Conservation (phyloP, 2,113 vertebrate species). For the Ginglymostoma cirratum region DNA sequence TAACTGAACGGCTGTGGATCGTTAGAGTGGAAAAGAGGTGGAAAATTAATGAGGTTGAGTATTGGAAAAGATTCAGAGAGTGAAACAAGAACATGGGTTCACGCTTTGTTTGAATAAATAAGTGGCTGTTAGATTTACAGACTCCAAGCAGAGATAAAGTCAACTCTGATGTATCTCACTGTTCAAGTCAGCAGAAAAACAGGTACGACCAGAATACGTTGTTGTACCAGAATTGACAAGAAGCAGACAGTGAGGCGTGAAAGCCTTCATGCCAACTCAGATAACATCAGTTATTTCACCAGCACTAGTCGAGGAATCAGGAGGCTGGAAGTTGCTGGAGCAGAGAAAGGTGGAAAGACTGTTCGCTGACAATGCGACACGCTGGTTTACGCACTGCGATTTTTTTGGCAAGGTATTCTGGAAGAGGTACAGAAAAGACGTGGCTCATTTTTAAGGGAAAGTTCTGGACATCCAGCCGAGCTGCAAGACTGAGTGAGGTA, state of each 20-base stretch:
- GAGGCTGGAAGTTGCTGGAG: background rate
- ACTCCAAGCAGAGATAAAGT: background rate
- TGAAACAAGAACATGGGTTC: background rate
- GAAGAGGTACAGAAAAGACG: background rate
- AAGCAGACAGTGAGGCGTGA: background rate
- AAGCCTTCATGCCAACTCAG: background rate
- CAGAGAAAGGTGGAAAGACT: background rate
- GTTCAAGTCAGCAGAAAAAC: background rate
- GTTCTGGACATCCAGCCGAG: background rate
- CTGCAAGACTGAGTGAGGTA: background rate
- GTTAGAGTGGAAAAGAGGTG: background rate
- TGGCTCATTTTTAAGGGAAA: no score
- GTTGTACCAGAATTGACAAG: background rate
- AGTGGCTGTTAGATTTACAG: background rate
- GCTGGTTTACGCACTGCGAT: background rate
- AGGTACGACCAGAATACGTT: background rate
- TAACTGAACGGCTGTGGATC: background rate
- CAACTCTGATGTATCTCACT: background rate
- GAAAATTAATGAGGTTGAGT: background rate
- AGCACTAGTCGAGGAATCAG: background rate
- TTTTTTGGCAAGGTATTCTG: no score
- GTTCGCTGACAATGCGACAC: background rate
- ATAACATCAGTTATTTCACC: background rate
- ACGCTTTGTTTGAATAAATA: background rate
- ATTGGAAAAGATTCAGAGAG: background rate